Percentiles rank a stretch among this genome's conserved stretches.
Evolutionary conservation across 1,140 invertebrate genomes (phyloP).

Genomic region (Asobara japonica): DNA sequence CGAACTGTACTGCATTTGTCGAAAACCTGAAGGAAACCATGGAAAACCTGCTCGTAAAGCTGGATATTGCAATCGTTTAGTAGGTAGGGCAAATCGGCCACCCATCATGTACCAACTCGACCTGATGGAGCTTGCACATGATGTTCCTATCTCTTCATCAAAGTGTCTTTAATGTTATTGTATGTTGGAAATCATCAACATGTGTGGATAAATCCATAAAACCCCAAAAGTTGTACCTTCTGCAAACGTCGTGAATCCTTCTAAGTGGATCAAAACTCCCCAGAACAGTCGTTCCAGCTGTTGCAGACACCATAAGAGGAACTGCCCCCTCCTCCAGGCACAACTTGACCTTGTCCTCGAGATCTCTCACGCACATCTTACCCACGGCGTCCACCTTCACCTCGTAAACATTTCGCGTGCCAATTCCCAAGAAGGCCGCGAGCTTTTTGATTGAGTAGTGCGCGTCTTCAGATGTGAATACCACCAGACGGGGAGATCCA

Average conservation of each 20-base stretch:
- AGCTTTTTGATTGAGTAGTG: constrained; percentile 95
- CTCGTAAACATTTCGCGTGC: constrained; percentile 79
- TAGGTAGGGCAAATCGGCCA: too few species aligned
- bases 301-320: constrained; percentile 91
- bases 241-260: constrained; percentile 83
- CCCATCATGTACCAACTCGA: too few species aligned
- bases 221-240: constrained; percentile 88
- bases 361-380: constrained; percentile 79
- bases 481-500: constrained; percentile 73
- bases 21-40: too few species aligned
- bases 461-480: constrained; percentile 89
- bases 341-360: constrained; percentile 77
- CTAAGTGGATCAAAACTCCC: constrained; percentile 92
- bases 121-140: too few species aligned
- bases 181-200: too few species aligned
- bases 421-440: constrained; percentile 81
- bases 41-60: too few species aligned
- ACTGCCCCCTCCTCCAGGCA: constrained; percentile 74
- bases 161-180: too few species aligned
- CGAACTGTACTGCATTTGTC: too few species aligned
- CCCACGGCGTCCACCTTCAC: constrained; percentile 78
- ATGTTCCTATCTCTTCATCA: too few species aligned
- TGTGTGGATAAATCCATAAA: too few species aligned
- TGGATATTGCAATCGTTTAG: too few species aligned
- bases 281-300: constrained; percentile 84